A percentile compares a stretch with the other conserved stretches of the same genome.
Conservation (phyloP, 2,797 vertebrate species). For the Gadopsis marmoratus region DNA sequence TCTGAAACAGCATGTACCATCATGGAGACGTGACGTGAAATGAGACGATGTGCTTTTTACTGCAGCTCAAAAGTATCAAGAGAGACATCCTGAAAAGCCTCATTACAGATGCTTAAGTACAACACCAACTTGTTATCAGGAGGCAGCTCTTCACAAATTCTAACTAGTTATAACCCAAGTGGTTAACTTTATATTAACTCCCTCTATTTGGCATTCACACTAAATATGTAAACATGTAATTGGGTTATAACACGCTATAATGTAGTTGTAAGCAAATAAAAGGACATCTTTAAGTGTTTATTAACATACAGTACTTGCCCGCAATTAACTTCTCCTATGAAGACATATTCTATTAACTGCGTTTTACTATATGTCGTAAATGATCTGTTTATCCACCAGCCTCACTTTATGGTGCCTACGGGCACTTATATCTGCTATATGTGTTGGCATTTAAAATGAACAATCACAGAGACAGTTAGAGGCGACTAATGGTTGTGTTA, state of each 20-base stretch:
- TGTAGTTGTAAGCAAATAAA: not conserved
- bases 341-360: too few relatives aligned
- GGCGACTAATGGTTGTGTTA: too few relatives aligned
- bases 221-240: not conserved
- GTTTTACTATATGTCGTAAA: too few relatives aligned
- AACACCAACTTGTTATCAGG: not conserved
- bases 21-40: not conserved
- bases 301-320: too few relatives aligned
- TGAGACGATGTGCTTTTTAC: not conserved
- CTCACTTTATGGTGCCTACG: too few relatives aligned
- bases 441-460: too few relatives aligned
- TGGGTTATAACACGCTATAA: not conserved
- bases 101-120: not conserved
- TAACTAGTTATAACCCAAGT: not conserved
- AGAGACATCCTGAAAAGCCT: not conserved
- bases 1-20: not conserved
- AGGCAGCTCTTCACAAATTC: not conserved
- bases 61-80: slow-evolving; percentile 3
- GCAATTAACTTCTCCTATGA: too few relatives aligned
- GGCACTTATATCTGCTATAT: too few relatives aligned
- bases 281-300: too few relatives aligned
- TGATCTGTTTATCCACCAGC: too few relatives aligned
- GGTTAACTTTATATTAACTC: not conserved
- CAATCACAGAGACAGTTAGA: too few relatives aligned
- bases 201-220: not conserved